Conservation (phyloP, 2,113 vertebrate species). For the Dendrocopos noguchii region DNA sequence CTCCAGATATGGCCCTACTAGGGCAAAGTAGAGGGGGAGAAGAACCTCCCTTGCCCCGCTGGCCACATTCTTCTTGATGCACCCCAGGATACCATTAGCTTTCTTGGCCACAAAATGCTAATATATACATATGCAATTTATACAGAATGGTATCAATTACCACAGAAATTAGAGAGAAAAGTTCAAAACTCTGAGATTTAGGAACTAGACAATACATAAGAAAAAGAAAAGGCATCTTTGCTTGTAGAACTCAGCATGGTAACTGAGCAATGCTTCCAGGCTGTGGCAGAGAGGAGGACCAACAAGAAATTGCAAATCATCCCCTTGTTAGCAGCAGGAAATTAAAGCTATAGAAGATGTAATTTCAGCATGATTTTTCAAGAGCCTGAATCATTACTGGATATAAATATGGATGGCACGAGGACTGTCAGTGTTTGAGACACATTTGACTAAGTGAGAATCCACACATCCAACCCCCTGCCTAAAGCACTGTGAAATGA, state of each 20-base stretch:
- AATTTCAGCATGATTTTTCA: slow-evolving; percentile 49
- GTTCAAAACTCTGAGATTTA: background rate
- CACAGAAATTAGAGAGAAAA: no score
- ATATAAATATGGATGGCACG: slow-evolving; percentile 20
- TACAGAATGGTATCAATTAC: no score
- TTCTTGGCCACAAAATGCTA: no score
- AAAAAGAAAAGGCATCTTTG: background rate
- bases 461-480: background rate
- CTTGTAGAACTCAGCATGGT: background rate
- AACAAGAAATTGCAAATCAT: slow-evolving; percentile 36
- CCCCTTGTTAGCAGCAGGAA: slow-evolving; percentile 28
- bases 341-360: slow-evolving; percentile 30
- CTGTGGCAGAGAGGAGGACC: background rate
- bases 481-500: background rate
- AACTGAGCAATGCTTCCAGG: slow-evolving; percentile 7
- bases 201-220: background rate
- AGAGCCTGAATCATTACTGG: slow-evolving; percentile 46
- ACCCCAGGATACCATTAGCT: no score
- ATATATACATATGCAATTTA: no score
- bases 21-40: no score
- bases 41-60: no score
- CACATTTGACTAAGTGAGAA: background rate
- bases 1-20: no score
- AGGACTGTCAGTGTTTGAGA: background rate
- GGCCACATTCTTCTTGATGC: no score